These are phyloP conservation scores for Cygnus buccinator DNA, from an alignment of 2,113 vertebrate species.

Conservation along the genomic window DNA sequence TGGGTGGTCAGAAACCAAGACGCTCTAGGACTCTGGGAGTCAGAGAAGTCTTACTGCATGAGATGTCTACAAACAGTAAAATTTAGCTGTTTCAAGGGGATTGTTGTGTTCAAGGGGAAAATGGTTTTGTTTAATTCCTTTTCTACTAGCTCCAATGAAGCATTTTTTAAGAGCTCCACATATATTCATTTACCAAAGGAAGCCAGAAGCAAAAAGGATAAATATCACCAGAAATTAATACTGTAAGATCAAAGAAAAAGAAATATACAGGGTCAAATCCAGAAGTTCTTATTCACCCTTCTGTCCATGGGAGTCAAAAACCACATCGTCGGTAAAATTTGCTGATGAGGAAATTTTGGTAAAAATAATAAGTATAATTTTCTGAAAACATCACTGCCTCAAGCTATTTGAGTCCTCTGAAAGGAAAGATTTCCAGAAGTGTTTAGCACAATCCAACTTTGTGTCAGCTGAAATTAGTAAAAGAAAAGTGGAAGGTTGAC, in stretches of 20 bases:
- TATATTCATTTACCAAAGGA: background rate
- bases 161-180: background rate
- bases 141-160: background rate
- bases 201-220: background rate
- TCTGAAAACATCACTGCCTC: background rate
- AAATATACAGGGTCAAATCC: background rate
- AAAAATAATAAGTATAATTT: background rate
- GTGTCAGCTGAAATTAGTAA: background rate
- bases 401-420: background rate
- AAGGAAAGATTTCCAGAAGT: background rate
- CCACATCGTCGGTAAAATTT: background rate
- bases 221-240: background rate
- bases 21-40: background rate
- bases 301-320: background rate
- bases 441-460: background rate
- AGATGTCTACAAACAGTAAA: constrained; percentile 18
- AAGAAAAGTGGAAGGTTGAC: background rate
- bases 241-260: background rate
- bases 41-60: background rate
- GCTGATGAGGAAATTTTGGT: background rate
- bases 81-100: background rate
- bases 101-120: background rate
- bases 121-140: background rate
- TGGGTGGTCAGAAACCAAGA: constrained; percentile 46
- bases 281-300: background rate